Conservation (phyloP, 2,797 vertebrate genomes). For the Oreortyx pictus region DNA sequence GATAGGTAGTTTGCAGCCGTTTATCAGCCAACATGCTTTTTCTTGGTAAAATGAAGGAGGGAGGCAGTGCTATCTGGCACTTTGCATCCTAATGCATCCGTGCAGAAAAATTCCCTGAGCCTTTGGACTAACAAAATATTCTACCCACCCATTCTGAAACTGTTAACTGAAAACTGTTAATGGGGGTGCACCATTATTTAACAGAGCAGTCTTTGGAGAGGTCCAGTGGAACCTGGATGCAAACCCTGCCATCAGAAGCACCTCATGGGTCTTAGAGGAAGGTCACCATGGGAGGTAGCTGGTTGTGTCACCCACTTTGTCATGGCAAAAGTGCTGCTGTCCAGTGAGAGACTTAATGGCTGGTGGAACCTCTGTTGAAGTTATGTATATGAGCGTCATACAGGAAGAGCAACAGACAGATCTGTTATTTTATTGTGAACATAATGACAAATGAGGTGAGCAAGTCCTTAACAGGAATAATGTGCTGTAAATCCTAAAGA, state of each 20-base stretch:
- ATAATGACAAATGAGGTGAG: background rate
- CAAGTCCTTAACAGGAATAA: slow-evolving; percentile 8
- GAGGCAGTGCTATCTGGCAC: rapidly evolving
- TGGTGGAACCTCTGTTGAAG: background rate
- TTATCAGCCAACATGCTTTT: rapidly evolving
- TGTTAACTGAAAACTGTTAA: background rate
- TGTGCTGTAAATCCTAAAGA: background rate
- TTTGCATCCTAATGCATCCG: background rate
- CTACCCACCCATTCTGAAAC: background rate
- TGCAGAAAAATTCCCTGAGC: background rate
- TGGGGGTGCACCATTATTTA: background rate
- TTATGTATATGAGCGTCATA: background rate
- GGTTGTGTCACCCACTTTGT: background rate
- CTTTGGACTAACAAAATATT: background rate
- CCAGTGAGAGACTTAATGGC: background rate
- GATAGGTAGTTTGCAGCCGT: background rate
- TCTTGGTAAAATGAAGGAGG: background rate
- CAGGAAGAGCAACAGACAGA: background rate
- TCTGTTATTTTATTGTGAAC: background rate
- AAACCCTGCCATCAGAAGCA: background rate
- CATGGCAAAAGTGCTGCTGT: background rate
- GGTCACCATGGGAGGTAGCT: background rate
- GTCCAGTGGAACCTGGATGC: background rate
- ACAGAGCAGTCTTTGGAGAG: background rate
- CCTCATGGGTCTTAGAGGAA: background rate